Evolutionary conservation across 2,888 invertebrate species (phyloP).

Genomic region (Meganola albula): DNA sequence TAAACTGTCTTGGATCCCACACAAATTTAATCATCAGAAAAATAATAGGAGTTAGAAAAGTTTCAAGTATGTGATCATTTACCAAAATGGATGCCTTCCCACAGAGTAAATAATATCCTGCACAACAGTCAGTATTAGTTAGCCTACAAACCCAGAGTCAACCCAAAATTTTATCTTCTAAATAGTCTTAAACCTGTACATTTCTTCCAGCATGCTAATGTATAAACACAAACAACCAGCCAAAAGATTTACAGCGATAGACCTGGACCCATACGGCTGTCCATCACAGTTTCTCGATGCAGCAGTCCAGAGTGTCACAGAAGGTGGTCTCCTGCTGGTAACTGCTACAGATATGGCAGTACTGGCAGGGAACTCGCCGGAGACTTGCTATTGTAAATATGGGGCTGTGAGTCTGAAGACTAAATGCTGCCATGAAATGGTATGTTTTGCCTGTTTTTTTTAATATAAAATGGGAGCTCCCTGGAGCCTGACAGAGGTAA

Average conservation of each 20-base stretch:
- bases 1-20: too few species aligned
- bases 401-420: slow-evolving; percentile 91
- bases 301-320: slow-evolving; percentile 87
- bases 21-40: too few species aligned
- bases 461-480: too few species aligned
- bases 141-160: too few species aligned
- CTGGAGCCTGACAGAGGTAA: too few species aligned
- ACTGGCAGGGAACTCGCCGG: slow-evolving; percentile 95
- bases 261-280: slow-evolving; percentile 98
- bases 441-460: slow-evolving; percentile 45
- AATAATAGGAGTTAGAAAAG: too few species aligned
- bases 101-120: too few species aligned
- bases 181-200: background rate
- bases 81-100: too few species aligned
- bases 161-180: too few species aligned
- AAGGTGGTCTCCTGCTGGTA: slow-evolving; percentile 92
- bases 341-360: slow-evolving; percentile 99
- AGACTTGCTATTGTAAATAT: slow-evolving; percentile 96
- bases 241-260: slow-evolving; percentile 91
- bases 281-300: slow-evolving; percentile 94
- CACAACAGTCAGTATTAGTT: too few species aligned
- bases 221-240: slow-evolving; percentile 82
- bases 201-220: slow-evolving; percentile 86
- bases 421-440: slow-evolving; percentile 97
- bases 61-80: too few species aligned